Percentiles rank a stretch among this genome's conserved stretches.
These are phyloP conservation scores for Hybos culiciformis DNA, from an alignment of 2,888 invertebrate species.

Conservation along the genomic window DNA sequence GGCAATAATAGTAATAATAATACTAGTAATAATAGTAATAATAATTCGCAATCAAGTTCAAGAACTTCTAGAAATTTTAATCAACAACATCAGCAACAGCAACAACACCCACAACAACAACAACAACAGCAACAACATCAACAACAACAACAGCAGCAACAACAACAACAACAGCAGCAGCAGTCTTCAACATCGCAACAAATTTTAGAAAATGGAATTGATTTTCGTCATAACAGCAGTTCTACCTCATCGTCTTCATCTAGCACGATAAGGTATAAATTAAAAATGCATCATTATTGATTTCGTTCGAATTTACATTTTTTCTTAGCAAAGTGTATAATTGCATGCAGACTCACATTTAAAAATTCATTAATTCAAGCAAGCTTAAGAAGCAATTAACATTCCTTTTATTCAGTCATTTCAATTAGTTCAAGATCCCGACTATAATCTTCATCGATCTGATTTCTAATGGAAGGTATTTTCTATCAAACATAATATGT, in stretches of 20 bases:
- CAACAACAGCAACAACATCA: conserved; percentile 17
- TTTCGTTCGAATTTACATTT: too few relatives aligned
- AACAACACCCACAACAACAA: conserved; percentile 9
- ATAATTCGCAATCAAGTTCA: conserved; percentile 8
- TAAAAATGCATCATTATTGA: not conserved
- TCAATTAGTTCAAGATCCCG: too few relatives aligned
- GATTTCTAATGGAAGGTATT: too few relatives aligned
- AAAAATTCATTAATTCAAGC: too few relatives aligned
- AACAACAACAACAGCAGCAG: conserved; percentile 20
- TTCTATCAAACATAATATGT: too few relatives aligned
- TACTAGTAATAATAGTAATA: conserved; percentile 5
- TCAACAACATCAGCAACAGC: conserved; percentile 15
- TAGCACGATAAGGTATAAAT: conserved; percentile 14
- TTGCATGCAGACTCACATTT: too few relatives aligned
- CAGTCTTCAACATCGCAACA: conserved; percentile 14
- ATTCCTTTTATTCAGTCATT: too few relatives aligned
- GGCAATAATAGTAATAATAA: conserved; percentile 1
- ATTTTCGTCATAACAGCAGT: conserved; percentile 27
- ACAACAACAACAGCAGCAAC: conserved; percentile 18
- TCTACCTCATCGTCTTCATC: conserved; percentile 13
- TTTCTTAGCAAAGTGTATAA: too few relatives aligned
- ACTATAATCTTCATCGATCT: too few relatives aligned
- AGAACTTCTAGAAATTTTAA: conserved; percentile 9
- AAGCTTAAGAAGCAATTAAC: too few relatives aligned
- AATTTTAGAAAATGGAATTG: conserved; percentile 26